phyloP scores from a whole-genome alignment of 2,113 vertebrate genomes.

The Barnardius zonarius region DNA sequence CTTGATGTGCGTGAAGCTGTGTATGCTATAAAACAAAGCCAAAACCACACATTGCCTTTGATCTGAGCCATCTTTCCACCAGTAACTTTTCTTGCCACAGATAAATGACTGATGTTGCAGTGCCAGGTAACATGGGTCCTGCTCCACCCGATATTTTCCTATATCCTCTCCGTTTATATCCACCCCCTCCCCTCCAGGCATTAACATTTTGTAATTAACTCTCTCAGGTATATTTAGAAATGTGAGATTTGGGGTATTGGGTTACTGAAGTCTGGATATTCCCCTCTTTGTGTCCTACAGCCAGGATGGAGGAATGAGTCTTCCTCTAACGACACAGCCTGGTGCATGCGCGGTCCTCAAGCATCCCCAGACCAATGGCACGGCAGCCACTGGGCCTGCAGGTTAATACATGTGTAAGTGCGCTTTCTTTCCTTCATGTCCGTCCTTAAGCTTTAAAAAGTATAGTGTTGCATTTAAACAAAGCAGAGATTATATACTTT shows the following conservation, averaged over 20 bases:
- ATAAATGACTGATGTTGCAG: background rate
- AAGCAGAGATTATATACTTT: background rate
- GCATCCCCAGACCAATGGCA: background rate
- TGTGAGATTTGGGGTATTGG: background rate
- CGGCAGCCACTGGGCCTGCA: background rate
- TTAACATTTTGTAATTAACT: background rate
- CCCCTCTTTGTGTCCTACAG: background rate
- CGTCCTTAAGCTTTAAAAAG: conserved; percentile 30
- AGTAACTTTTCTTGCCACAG: background rate
- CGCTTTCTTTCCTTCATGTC: background rate
- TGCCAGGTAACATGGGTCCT: background rate
- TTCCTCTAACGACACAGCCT: background rate
- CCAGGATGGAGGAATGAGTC: background rate
- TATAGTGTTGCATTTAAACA: background rate
- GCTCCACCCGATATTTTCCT: background rate
- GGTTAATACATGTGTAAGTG: background rate
- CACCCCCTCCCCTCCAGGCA: background rate
- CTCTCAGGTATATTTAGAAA: background rate
- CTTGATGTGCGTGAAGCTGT: background rate
- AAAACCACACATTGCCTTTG: background rate
- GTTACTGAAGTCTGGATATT: background rate
- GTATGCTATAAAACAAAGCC: background rate
- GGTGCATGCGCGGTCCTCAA: background rate
- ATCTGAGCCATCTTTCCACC: background rate
- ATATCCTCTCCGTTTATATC: background rate